Conservation (phyloP, 1,140 invertebrate genomes). For the Zophobas atratus region DNA sequence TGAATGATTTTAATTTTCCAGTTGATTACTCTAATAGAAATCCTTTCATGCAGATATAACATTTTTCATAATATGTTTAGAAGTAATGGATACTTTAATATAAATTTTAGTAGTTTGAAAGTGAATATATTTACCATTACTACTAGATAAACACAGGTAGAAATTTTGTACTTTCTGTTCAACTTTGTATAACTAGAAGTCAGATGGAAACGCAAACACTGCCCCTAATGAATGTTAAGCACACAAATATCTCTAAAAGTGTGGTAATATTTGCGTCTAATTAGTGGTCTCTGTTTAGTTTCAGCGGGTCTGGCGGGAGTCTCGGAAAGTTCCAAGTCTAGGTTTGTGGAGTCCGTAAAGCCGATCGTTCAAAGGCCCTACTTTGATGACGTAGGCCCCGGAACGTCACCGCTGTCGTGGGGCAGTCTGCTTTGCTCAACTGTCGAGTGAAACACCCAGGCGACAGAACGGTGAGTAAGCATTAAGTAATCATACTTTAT, state of each 20-base stretch:
- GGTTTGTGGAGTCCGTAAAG: constrained; percentile 58
- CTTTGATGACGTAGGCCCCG: constrained; percentile 86
- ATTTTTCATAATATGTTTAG: too few relatives aligned
- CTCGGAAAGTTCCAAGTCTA: constrained; percentile 57
- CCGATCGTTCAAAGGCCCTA: constrained; percentile 76
- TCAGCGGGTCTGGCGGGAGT: constrained; percentile 60
- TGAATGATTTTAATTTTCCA: too few relatives aligned
- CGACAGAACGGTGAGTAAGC: constrained; percentile 85
- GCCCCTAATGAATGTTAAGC: neutral
- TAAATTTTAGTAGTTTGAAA: too few relatives aligned
- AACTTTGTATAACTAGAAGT: neutral
- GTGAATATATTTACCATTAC: too few relatives aligned
- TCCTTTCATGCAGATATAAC: too few relatives aligned
- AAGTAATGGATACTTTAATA: too few relatives aligned
- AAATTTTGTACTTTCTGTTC: too few relatives aligned
- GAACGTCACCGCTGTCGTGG: constrained; percentile 88
- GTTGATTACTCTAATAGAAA: too few relatives aligned
- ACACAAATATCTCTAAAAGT: constrained; percentile 30
- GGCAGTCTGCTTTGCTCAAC: constrained; percentile 85
- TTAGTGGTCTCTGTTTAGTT: constrained; percentile 53
- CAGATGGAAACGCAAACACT: constrained; percentile 12
- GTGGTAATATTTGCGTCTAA: constrained; percentile 33
- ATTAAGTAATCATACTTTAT: constrained; percentile 67
- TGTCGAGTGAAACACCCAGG: constrained; percentile 90
- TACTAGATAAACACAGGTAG: too few relatives aligned